These are phyloP conservation scores for Ctenicera cuprea DNA, from an alignment of 2,888 invertebrate species.

Conservation along the genomic window DNA sequence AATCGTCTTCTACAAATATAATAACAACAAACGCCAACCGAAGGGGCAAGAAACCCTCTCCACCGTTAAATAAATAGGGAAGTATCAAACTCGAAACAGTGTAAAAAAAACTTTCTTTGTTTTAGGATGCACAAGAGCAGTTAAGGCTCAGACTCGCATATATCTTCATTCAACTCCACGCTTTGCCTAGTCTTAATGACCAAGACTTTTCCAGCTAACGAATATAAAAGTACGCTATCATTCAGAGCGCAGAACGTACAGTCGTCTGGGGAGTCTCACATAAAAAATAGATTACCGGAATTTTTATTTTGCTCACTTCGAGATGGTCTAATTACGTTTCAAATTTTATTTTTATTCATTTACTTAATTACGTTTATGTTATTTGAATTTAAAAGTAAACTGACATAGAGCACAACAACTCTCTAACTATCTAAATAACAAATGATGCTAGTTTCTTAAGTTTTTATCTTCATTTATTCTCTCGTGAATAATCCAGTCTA, in stretches of 20 bases:
- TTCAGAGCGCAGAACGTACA: conserved; percentile 63
- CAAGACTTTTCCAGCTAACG: conserved; percentile 63
- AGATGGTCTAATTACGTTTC: conserved; percentile 58
- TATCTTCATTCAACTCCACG: conserved; percentile 60
- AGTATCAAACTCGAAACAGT: conserved; percentile 49
- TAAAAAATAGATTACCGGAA: conserved; percentile 65
- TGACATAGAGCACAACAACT: conserved; percentile 1
- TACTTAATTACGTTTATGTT: conserved; percentile 47
- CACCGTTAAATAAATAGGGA: conserved; percentile 40
- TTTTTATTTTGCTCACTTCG: conserved; percentile 61
- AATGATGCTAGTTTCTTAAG: conserved; percentile 2
- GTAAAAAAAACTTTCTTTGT: conserved; percentile 53
- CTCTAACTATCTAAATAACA: conserved; percentile 10
- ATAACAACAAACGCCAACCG: conserved; percentile 35
- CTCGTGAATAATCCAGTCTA: conserved; percentile 1
- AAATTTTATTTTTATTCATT: conserved; percentile 57
- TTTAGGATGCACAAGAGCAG: conserved; percentile 54
- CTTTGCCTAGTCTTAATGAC: conserved; percentile 64
- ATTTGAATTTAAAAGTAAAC: conserved; percentile 46
- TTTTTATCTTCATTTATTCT: conserved; percentile 26
- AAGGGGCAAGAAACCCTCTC: conserved; percentile 24
- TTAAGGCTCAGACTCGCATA: conserved; percentile 60
- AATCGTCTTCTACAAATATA: conserved; percentile 41
- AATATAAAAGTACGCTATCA: conserved; percentile 66
- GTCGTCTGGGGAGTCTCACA: conserved; percentile 62